phyloP scores from a whole-genome alignment of 2,113 vertebrate genomes.

The Cochlearius cochlearius region DNA sequence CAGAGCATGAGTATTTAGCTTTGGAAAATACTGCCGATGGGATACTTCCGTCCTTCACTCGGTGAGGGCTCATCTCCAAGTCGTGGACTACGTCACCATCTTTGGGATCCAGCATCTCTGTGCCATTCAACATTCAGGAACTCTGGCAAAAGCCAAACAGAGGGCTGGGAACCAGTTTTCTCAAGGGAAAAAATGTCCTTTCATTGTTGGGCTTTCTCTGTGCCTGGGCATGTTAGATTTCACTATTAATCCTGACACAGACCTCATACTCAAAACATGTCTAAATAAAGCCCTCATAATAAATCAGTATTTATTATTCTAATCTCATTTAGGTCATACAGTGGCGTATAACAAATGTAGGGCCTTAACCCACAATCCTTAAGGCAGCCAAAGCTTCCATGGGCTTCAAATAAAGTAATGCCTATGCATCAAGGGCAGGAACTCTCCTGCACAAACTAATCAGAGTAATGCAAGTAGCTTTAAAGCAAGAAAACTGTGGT shows the following conservation, averaged over 20 bases:
- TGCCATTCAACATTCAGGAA: neutral
- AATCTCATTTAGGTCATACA: conserved; percentile 63
- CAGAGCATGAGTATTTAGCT: neutral
- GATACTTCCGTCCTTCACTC: neutral
- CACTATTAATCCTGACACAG: conserved; percentile 49
- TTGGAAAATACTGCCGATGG: neutral
- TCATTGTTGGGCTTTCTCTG: conserved; percentile 13
- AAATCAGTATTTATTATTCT: conserved; percentile 68
- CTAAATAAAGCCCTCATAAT: conserved; percentile 53
- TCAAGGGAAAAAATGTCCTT: conserved; percentile 51
- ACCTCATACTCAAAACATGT: conserved; percentile 44
- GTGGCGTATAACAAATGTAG: conserved; percentile 20
- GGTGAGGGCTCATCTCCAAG: neutral
- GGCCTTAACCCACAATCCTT: conserved; percentile 39
- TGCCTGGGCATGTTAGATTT: conserved; percentile 37
- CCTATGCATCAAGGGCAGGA: neutral
- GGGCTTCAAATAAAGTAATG: conserved; percentile 10
- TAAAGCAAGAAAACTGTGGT: neutral
- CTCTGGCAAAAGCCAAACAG: neutral
- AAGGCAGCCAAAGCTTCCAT: neutral
- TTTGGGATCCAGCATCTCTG: neutral
- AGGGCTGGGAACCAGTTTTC: conserved; percentile 49
- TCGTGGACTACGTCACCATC: neutral
- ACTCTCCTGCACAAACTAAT: neutral
- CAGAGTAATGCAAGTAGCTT: neutral